Evolutionary conservation across 2,888 invertebrate genomes (phyloP).

Genomic region (Conops quadrifasciatus): DNA sequence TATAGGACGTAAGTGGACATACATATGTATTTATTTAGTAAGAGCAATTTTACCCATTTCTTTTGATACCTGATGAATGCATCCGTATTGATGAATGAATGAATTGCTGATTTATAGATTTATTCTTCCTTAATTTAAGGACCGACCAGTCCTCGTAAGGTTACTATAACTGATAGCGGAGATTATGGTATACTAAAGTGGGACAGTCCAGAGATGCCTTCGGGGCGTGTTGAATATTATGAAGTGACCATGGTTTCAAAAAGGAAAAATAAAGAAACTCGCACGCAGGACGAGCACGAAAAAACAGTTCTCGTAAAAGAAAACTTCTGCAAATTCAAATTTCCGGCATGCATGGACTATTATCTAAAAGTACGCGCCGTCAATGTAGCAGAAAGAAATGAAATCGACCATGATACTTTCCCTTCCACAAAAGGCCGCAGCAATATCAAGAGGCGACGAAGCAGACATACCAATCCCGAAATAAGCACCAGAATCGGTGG

Average conservation of each 20-base stretch:
- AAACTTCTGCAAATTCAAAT: conserved; percentile 45
- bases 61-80: not conserved
- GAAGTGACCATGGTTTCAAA: conserved; percentile 61
- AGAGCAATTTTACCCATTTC: too few species aligned
- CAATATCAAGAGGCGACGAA: not conserved
- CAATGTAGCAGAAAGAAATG: conserved; percentile 46
- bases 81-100: not conserved
- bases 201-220: conserved; percentile 66
- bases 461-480: conserved; percentile 46
- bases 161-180: conserved; percentile 39
- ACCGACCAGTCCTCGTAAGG: conserved; percentile 48
- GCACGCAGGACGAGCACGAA: conserved; percentile 26
- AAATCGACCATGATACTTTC: conserved; percentile 41
- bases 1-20: conserved; percentile 67
- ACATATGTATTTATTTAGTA: not conserved
- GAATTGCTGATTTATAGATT: not conserved
- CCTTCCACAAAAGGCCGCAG: conserved; percentile 31
- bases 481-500: conserved; percentile 41
- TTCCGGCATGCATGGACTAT: conserved; percentile 47
- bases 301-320: conserved; percentile 44
- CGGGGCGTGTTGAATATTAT: conserved; percentile 69
- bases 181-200: conserved; percentile 58
- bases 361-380: conserved; percentile 52
- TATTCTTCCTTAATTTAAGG: conserved; percentile 39
- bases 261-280: conserved; percentile 29